Conservation (phyloP, 2,888 invertebrate species). For the Eledona agricola region DNA sequence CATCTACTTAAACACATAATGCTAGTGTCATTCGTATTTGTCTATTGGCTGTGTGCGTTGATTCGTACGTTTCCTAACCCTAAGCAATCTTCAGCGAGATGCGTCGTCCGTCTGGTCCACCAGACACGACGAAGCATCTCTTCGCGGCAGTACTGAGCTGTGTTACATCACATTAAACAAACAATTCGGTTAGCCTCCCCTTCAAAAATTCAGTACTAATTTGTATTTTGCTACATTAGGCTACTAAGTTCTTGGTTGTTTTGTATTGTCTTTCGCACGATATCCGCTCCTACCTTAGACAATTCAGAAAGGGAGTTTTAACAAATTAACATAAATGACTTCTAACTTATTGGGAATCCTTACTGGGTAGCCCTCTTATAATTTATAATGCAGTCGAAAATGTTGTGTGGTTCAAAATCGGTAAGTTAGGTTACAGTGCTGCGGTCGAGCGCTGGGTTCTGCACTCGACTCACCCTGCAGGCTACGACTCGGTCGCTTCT, state of each 20-base stretch:
- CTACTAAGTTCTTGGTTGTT: slow-evolving; percentile 39
- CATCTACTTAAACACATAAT: slow-evolving; percentile 42
- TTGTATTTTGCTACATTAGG: slow-evolving; percentile 44
- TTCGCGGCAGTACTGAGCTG: slow-evolving; percentile 57
- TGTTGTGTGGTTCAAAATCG: slow-evolving; percentile 48
- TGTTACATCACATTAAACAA: slow-evolving; percentile 52
- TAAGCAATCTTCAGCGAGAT: slow-evolving; percentile 36
- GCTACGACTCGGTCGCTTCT: slow-evolving; percentile 70
- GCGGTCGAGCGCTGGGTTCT: slow-evolving; percentile 62
- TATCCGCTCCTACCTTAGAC: slow-evolving; percentile 14
- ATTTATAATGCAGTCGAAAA: slow-evolving; percentile 39
- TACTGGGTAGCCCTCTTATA: neutral
- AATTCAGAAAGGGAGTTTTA: slow-evolving; percentile 6
- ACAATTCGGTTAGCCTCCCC: slow-evolving; percentile 24
- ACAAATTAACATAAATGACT: slow-evolving; percentile 2
- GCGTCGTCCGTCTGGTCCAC: slow-evolving; percentile 18
- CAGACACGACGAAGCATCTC: slow-evolving; percentile 10
- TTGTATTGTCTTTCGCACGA: slow-evolving; percentile 46
- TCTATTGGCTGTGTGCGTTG: slow-evolving; percentile 60
- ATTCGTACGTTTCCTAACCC: slow-evolving; percentile 45
- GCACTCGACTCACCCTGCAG: slow-evolving; percentile 68
- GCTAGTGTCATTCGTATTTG: slow-evolving; percentile 54
- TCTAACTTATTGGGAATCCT: neutral
- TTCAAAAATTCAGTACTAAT: slow-evolving; percentile 45
- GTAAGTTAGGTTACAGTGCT: slow-evolving; percentile 50